Evolutionary conservation across 2,113 vertebrate genomes (phyloP).

Genomic region (Hydrochoerus hydrochaeris): DNA sequence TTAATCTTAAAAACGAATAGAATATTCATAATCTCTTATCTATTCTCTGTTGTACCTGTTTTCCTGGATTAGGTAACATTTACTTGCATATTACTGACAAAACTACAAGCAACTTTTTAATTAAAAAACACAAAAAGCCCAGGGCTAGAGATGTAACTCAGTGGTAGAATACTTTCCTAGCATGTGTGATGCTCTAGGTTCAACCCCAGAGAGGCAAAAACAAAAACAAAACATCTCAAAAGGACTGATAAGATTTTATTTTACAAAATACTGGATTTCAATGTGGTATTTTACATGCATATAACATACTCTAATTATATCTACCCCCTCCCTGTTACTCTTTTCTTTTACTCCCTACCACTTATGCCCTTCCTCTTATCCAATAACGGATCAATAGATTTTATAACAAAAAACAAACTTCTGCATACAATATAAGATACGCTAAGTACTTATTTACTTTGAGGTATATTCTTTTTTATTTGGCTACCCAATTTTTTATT

Average conservation of each 20-base stretch:
- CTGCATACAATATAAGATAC: neutral
- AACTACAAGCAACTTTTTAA: neutral
- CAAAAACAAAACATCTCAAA: neutral
- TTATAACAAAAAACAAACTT: slow-evolving; percentile 12
- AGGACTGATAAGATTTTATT: neutral
- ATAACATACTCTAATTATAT: neutral
- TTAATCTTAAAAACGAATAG: neutral
- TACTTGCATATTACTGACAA: neutral
- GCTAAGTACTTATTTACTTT: neutral
- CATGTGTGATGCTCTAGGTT: neutral
- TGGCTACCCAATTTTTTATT: neutral
- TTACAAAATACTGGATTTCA: neutral
- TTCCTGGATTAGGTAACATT: slow-evolving; percentile 23
- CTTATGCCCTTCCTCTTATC: neutral
- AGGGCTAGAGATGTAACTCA: neutral
- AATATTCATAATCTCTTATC: neutral
- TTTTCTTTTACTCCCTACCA: neutral
- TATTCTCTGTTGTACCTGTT: neutral
- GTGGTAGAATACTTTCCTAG: neutral
- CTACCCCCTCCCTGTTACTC: neutral
- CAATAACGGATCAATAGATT: neutral
- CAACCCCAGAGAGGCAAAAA: neutral
- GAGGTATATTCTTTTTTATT: neutral
- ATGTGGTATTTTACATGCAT: neutral
- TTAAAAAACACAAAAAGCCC: neutral